Percentiles rank a stretch among this genome's conserved stretches.
phyloP scores from a whole-genome alignment of 2,797 vertebrate genomes.

The Dromococcyx pavoninus region DNA sequence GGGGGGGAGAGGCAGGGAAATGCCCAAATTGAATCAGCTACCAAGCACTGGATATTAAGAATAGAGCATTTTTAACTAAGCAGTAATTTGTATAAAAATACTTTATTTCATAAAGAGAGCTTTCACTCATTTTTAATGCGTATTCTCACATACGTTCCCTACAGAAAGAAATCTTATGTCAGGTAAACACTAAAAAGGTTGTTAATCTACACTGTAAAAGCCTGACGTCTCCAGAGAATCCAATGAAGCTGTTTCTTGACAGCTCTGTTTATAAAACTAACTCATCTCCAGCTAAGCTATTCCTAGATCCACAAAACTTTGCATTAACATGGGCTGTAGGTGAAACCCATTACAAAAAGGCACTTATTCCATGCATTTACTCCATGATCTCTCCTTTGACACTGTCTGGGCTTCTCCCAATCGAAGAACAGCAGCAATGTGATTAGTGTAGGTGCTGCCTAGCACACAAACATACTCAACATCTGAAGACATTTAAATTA shows the following conservation, averaged over 20 bases:
- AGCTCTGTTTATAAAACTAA: background rate
- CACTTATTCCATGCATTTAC: fast-evolving
- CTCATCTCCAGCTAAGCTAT: background rate
- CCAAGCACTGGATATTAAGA: background rate
- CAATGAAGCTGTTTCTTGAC: background rate
- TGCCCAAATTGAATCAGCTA: background rate
- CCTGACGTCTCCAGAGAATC: background rate
- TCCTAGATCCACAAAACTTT: background rate
- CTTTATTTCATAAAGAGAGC: background rate
- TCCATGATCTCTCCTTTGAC: background rate
- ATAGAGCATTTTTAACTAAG: background rate
- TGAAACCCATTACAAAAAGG: background rate
- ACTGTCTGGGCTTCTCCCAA: background rate
- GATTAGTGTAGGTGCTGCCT: background rate
- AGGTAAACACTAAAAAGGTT: background rate
- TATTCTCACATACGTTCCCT: background rate
- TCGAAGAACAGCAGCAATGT: background rate
- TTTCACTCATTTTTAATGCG: background rate
- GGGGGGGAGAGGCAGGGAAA: background rate
- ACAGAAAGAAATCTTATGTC: background rate
- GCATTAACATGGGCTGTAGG: background rate
- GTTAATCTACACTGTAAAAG: background rate
- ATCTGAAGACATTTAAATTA: conserved; percentile 57
- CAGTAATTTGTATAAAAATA: background rate
- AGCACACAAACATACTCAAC: conserved; percentile 26